Evolutionary conservation across 1,140 invertebrate genomes (phyloP), one percentile per base, ranked within the genome.

Genomic region (Apis cerana): DNA sequence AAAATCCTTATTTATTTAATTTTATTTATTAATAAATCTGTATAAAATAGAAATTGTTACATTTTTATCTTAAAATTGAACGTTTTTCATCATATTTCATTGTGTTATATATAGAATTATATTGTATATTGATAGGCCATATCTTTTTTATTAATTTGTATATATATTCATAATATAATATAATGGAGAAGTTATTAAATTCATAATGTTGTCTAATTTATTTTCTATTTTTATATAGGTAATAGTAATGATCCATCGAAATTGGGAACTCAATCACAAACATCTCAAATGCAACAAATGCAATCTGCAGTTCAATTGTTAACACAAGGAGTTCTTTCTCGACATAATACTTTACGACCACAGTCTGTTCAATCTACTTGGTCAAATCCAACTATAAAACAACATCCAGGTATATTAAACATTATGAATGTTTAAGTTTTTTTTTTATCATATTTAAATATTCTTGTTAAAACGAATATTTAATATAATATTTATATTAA

Each of bases 291-390:
- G 78, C 91, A 92, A 82, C 90, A 92, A 87, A 92, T 93, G 92
- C 92, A 92, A 69, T 91, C 93, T 65, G 92, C 90, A 52, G 92
- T 93, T 74, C 93, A 94, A 72, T 85, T 93, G 85, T 84, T 93
- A 70, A 83, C 93, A 27, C 93, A 93, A 69, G 92, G 92, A 58
- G 89, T 91, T 72, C 84, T 92, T 9, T 91, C 92, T 50, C 90
- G 92, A 62, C 92, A 91, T 11, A 91, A 85, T 59, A 78, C 90
- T 11, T 84, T 91, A 71, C 88, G 91, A 64, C 85, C 90, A 27
- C 91, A 90, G 54, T 74, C 88, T 56, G 79, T 88, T 62, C 91
- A 91, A 62, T 82, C 89, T 7, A 82, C 91, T 54, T 93, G 92
- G 92, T 81, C 90, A 19, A 92, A 88, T 83, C 87, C 92, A 75